Conservation (phyloP, 2,113 vertebrate species). For the Syngnathus floridae region DNA sequence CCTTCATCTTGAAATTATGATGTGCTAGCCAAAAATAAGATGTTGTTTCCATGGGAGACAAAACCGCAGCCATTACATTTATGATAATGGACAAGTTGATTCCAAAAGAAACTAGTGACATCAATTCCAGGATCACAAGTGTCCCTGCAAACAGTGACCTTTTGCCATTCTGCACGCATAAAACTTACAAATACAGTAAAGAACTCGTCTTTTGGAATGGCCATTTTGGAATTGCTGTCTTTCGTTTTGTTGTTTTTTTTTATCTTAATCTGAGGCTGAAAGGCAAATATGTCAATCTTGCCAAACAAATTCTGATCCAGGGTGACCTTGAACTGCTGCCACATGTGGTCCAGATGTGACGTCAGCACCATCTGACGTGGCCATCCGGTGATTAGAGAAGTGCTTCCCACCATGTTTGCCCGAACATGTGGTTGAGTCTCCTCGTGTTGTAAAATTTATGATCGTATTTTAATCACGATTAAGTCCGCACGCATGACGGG, state of each 20-base stretch:
- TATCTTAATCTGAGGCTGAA: constrained; percentile 17
- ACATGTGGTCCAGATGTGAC: constrained; percentile 53
- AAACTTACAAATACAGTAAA: no score
- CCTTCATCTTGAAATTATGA: neutral
- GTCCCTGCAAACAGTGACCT: no score
- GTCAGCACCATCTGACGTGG: constrained; percentile 61
- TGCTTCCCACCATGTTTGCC: constrained; percentile 52
- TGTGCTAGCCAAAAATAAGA: no score
- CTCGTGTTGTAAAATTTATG: constrained; percentile 36
- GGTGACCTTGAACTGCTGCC: constrained; percentile 53
- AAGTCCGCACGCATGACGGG: constrained; percentile 52
- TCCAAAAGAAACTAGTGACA: no score
- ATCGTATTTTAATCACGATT: constrained; percentile 60
- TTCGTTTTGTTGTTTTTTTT: neutral
- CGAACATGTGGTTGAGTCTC: constrained; percentile 49
- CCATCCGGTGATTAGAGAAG: constrained; percentile 66
- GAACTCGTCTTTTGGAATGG: no score
- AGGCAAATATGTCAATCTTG: constrained; percentile 19
- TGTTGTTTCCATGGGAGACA: no score
- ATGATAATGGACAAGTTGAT: no score
- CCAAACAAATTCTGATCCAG: constrained; percentile 45
- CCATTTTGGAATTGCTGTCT: neutral
- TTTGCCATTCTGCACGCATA: no score
- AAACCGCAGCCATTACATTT: no score
- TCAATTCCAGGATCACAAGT: no score